Base-by-base conservation (phyloP, 2,113 vertebrate genomes). In the Otis tarda region DNA sequence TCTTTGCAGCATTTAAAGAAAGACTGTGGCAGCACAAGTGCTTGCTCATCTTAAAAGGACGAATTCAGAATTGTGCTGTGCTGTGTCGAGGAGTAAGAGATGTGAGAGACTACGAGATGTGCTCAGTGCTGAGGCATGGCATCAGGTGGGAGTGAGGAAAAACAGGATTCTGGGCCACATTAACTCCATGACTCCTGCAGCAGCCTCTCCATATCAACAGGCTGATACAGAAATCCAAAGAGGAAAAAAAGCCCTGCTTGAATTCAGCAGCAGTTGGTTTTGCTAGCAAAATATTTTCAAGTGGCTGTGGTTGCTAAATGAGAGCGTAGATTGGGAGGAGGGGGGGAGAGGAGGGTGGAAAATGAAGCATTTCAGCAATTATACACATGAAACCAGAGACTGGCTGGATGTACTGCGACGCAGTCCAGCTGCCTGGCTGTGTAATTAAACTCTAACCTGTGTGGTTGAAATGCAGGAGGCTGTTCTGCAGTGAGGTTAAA, bases 391-490 rank as follows among this genome's bases (percentile, higher is more conserved):
- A 92, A 68, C 15, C 28, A 71, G 87, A 80, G 83, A 45, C 69
- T 89, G 95, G 91, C 83, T 96, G 97, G 50, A 82, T 94, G 24
- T 81, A 76, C 85, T 94, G 83, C 85, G 95, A 85, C 84, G 78
- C 87, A 69, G 93, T 90, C 94, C 97, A 97, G 94, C 95, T 97
- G 95, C 94, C 31, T 71, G 94, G 41, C 73, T 25, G n/a, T 64
- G 56, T 89, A 92, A 94, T 96, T 95, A 97, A 95, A 96, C 94
- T 92, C 65, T 92, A 96, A 92, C 88, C 94, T 95, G 92, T 33
- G 87, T 98, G 93, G 79, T 97, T 97, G 97, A 96, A 91, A 97
- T 97, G 97, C 97, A 87, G 93, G 90, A 95, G 84, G 93, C 85
- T 59, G 97, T 95, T 30, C 75, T 91, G 92, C 82, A 80, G 80